phyloP scores from a whole-genome alignment of 2,888 invertebrate species.

The Ectemnius cavifrons region DNA sequence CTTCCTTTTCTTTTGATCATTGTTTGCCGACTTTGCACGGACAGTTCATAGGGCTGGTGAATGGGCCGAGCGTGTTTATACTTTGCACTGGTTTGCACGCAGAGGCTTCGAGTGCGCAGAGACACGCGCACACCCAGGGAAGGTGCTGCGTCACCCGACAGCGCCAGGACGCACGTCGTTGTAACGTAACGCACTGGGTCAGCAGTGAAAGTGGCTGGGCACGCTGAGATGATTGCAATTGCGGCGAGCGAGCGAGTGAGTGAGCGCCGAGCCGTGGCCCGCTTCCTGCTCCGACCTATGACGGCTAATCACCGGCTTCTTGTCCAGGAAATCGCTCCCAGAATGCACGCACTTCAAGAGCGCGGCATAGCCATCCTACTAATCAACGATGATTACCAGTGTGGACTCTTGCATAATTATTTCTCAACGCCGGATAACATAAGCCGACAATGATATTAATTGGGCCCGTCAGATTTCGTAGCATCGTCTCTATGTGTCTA shows the following conservation, averaged over 20 bases:
- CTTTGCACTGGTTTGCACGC: not conserved
- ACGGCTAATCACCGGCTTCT: conserved; percentile 48
- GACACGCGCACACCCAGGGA: conserved; percentile 26
- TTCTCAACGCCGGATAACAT: too few relatives aligned
- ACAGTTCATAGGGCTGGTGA: conserved; percentile 37
- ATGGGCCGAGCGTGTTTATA: conserved; percentile 10
- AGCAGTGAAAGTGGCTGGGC: conserved; percentile 75
- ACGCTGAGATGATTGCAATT: conserved; percentile 71
- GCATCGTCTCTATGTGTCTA: too few relatives aligned
- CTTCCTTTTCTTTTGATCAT: not conserved
- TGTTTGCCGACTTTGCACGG: conserved; percentile 7
- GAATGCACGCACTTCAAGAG: conserved; percentile 1
- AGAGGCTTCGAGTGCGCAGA: not conserved
- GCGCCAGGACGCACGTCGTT: conserved; percentile 49
- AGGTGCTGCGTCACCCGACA: conserved; percentile 59
- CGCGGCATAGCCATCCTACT: too few relatives aligned
- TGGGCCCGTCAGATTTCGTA: too few relatives aligned
- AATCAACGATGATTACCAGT: too few relatives aligned
- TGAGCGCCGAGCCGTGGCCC: conserved; percentile 43
- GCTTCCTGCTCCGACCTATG: conserved; percentile 68
- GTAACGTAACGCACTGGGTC: conserved; percentile 71
- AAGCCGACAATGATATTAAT: too few relatives aligned
- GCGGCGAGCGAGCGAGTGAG: conserved; percentile 53
- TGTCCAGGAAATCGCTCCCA: conserved; percentile 30
- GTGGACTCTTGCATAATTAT: too few relatives aligned